Base-by-base conservation (phyloP, 1,140 invertebrate species). In the Popillia japonica region DNA sequence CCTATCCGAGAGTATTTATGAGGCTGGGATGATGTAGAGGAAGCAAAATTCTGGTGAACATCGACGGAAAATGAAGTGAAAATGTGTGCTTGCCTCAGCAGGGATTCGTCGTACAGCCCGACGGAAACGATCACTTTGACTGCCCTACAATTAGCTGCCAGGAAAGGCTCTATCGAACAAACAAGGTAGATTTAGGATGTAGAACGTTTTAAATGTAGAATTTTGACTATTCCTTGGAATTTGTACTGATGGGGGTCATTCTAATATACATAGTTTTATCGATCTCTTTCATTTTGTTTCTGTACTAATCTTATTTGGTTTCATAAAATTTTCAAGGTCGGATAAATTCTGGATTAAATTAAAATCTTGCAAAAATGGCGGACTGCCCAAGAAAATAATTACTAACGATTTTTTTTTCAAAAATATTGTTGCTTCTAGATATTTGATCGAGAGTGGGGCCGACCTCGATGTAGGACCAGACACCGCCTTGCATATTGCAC, bases 401-500 rank as follows among this genome's bases (percentile, higher is more conserved):
- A n/a, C n/a, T n/a, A n/a, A 40, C 40, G 41, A 68, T 14, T 42
- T 27, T 42, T 40, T 14, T 11, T 41, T 2, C 7, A 11, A 44
- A 27, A 22, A 59, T 7, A 7, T 55, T 14, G 3, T 48, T 59
- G 72, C 48, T 81, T 82, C 81, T 42, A 87, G 85, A 81, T 85
- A 83, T 74, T 85, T 94, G 42, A 85, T 94, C 17, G 90, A 92
- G 77, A 87, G 87, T 83, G 91, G 91, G n/a, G 89, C 90, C 11
- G 87, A 90, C 77, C 80, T 93, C 3, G 90, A 94, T 85, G 78
- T 81, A 34, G 85, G 87, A 22, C 86, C 86, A 84, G 90, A 79
- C 87, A 90, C 83, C 89, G 89, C 93, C 2, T 84, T 94, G 27
- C 92, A 93, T 84, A 84, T 92, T 80, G 91, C 93, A 7, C 86